Conservation (phyloP, 2,797 vertebrate genomes). For the Ficedula albicollis region DNA sequence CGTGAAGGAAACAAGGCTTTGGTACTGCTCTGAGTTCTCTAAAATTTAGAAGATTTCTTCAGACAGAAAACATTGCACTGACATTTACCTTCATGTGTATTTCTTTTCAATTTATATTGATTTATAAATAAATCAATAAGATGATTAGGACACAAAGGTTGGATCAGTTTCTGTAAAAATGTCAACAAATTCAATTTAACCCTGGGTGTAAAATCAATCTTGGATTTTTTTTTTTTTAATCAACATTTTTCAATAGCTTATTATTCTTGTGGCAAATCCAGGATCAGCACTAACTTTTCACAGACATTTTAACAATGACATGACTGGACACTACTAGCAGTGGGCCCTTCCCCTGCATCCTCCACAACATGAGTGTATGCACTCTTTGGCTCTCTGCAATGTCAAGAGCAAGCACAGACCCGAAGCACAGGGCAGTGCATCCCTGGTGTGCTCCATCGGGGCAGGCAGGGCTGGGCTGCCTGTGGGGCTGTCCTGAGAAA, state of each 20-base stretch:
- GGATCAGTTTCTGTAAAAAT: neutral
- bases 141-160: neutral
- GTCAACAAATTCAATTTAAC: neutral
- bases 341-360: neutral
- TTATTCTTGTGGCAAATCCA: neutral
- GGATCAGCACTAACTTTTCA: neutral
- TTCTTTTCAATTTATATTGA: neutral
- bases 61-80: neutral
- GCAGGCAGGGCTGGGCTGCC: neutral
- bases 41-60: neutral
- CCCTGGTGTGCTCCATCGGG: rapidly evolving
- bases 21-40: neutral
- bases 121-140: neutral
- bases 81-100: neutral
- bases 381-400: neutral
- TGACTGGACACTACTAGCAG: neutral
- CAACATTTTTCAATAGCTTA: neutral
- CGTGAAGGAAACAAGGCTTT: neutral
- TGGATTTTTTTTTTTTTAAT: neutral
- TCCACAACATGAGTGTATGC: rapidly evolving
- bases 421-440: neutral
- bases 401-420: neutral
- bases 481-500: neutral
- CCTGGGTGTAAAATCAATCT: neutral
- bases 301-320: neutral